Evolutionary conservation across 1,140 invertebrate genomes (phyloP).

Genomic region (Macrocentrus cingulum): DNA sequence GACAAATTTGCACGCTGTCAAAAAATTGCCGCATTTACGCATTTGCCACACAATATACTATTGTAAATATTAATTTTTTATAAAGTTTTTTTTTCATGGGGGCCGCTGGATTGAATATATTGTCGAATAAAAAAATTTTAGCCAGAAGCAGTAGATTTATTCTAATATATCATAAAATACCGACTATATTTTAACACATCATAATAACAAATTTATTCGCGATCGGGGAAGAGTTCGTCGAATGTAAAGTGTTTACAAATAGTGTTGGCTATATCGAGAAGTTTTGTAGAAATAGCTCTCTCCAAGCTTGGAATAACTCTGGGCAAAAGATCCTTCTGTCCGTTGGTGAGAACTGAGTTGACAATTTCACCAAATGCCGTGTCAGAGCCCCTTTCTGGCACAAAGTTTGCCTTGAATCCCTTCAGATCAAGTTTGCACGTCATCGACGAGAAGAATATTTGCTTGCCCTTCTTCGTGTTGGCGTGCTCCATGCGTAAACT

Average conservation of each 20-base stretch:
- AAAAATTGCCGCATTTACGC: too few species aligned
- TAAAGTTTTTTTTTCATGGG: too few species aligned
- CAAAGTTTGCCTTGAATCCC: conserved; percentile 35
- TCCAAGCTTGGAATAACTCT: conserved; percentile 41
- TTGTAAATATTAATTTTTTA: too few species aligned
- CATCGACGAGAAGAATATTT: conserved; percentile 40
- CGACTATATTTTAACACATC: too few species aligned
- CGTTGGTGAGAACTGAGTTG: conserved; percentile 34
- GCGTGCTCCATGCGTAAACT: conserved; percentile 31
- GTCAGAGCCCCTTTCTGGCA: conserved; percentile 25
- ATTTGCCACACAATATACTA: too few species aligned
- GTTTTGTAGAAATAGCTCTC: conserved; percentile 34
- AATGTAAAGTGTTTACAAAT: conserved; percentile 46
- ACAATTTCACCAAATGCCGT: conserved; percentile 36
- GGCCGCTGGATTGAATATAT: too few species aligned
- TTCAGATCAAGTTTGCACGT: conserved; percentile 34
- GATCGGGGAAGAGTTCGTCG: conserved; percentile 50
- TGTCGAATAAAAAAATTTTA: too few species aligned
- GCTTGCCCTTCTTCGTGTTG: conserved; percentile 28
- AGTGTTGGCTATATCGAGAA: conserved; percentile 37
- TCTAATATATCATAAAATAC: too few species aligned
- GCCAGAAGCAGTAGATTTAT: too few species aligned
- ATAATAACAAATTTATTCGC: conserved; percentile 30
- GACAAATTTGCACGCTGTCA: too few species aligned
- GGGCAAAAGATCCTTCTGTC: conserved; percentile 38